Evolutionary conservation across 2,113 vertebrate species (phyloP).

Genomic region (Hypocryptadius cinnamomeus): DNA sequence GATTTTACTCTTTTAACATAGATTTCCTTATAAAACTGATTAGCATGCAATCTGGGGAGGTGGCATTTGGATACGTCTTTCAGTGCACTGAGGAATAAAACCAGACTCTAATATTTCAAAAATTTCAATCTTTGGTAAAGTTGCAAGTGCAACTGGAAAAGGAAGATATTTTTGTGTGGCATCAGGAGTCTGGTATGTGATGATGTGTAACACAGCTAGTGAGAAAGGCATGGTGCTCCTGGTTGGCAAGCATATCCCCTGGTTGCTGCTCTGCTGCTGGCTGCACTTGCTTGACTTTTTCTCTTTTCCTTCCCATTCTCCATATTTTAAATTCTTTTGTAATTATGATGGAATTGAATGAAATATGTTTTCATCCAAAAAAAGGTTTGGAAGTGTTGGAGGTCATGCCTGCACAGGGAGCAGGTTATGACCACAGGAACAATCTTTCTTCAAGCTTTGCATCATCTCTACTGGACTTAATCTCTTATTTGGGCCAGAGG

Average conservation of each 20-base stretch:
- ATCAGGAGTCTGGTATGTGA: background rate
- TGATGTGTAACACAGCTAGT: background rate
- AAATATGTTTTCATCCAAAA: background rate
- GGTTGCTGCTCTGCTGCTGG: background rate
- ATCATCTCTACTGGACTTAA: background rate
- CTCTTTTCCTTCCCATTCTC: background rate
- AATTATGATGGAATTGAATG: background rate
- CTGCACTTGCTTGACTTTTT: background rate
- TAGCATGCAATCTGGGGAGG: background rate
- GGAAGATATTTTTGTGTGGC: background rate
- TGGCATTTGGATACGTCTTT: background rate
- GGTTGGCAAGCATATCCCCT: background rate
- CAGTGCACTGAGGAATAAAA: background rate
- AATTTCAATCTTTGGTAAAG: background rate
- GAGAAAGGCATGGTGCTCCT: background rate
- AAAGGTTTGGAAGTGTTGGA: background rate
- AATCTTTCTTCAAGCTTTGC: background rate
- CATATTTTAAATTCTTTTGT: background rate
- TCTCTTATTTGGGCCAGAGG: background rate
- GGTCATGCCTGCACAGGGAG: fast-evolving
- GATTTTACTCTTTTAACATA: background rate
- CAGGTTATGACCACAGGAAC: background rate
- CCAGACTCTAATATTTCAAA: background rate
- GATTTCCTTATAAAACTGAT: background rate
- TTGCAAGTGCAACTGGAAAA: background rate